Conservation (phyloP, 2,113 vertebrate genomes). For the Corythornis madagascariensis region DNA sequence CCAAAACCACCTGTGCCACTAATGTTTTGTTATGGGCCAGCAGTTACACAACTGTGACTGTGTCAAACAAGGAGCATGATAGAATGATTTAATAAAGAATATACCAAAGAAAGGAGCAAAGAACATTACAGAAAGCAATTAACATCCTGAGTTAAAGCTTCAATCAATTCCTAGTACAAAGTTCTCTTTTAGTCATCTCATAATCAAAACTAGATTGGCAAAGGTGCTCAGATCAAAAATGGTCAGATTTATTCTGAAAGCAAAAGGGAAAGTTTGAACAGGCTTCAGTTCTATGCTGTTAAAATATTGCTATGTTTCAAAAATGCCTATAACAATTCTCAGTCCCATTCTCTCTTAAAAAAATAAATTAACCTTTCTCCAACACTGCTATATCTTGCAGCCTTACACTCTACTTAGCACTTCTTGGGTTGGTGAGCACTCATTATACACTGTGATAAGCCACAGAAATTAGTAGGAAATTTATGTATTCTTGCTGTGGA, state of each 20-base stretch:
- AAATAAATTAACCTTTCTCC: not conserved
- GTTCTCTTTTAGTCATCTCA: not conserved
- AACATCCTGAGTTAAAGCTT: not conserved
- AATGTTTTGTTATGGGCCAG: constrained; percentile 23
- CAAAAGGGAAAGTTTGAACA: not conserved
- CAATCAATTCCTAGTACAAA: constrained; percentile 35
- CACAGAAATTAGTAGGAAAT: not conserved
- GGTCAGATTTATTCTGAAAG: not conserved
- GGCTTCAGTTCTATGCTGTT: not conserved
- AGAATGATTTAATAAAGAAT: constrained; percentile 24
- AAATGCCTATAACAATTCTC: not conserved
- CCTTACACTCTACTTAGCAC: not conserved
- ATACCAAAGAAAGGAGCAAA: not conserved
- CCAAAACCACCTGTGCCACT: constrained; percentile 4
- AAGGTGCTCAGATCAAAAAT: not conserved
- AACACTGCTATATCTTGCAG: not conserved
- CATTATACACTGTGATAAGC: not conserved
- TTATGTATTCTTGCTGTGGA: not conserved
- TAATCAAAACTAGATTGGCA: not conserved
- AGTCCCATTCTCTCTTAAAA: not conserved
- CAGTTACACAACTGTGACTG: not conserved
- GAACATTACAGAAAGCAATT: not conserved
- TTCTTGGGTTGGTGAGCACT: not conserved
- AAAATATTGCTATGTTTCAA: not conserved
- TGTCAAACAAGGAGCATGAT: not conserved